These are phyloP conservation scores for Spheniscus humboldti DNA, from an alignment of 2,797 vertebrate species.

Conservation along the genomic window DNA sequence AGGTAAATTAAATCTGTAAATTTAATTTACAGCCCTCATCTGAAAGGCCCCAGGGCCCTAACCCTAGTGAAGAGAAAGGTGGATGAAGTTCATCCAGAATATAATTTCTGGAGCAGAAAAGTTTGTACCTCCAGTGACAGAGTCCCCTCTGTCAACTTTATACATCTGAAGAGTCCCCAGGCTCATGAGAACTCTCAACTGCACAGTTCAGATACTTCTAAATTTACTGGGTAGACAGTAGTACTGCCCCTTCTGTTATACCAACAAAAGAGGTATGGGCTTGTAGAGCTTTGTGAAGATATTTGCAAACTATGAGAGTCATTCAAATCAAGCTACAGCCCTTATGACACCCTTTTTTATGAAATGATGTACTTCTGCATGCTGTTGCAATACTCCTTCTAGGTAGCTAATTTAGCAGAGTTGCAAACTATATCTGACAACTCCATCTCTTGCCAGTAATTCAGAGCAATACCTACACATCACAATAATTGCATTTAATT, in stretches of 20 bases:
- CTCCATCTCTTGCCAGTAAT: neutral
- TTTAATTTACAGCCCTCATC: neutral
- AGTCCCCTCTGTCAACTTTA: neutral
- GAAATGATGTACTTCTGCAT: neutral
- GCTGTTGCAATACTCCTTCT: neutral
- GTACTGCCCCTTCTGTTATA: neutral
- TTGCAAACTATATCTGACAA: neutral
- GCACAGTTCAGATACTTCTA: neutral
- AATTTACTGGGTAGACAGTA: neutral
- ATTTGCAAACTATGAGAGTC: neutral
- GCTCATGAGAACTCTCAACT: neutral
- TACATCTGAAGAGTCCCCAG: neutral
- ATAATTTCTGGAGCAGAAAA: neutral
- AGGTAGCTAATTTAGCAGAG: neutral
- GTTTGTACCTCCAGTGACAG: neutral
- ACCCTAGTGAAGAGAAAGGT: neutral
- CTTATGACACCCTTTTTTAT: neutral
- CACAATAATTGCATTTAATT: neutral
- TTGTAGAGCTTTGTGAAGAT: neutral
- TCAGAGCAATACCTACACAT: neutral
- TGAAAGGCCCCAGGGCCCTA: neutral
- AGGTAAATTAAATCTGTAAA: neutral
- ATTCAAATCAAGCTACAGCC: neutral
- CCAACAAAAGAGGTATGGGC: neutral
- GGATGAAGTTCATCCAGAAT: neutral